Conservation (phyloP, 2,888 invertebrate species). For the Fragum sueziense region DNA sequence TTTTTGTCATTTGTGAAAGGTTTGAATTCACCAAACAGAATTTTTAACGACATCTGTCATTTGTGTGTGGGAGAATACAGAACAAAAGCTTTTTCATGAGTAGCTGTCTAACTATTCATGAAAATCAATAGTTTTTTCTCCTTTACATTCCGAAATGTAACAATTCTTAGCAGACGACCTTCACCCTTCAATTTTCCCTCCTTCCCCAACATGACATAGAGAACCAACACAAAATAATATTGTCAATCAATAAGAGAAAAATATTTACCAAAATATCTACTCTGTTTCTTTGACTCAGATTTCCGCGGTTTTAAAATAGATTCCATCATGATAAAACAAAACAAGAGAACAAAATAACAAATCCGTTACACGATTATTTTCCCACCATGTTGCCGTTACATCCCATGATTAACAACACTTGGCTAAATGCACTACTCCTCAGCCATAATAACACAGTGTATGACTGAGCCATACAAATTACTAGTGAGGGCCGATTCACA, state of each 20-base stretch:
- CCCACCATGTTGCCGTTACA: neutral
- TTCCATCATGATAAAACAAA: constrained; percentile 46
- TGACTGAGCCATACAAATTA: constrained; percentile 49
- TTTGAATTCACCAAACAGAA: no score
- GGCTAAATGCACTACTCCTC: neutral
- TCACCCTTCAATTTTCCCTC: neutral
- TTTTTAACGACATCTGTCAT: no score
- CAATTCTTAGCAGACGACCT: neutral
- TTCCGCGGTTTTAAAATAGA: constrained; percentile 48
- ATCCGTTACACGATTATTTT: neutral
- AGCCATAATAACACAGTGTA: constrained; percentile 31
- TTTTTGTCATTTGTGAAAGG: neutral
- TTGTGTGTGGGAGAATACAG: no score
- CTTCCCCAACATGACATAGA: neutral
- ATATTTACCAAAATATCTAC: constrained; percentile 55
- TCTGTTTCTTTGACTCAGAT: constrained; percentile 49
- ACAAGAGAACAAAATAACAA: no score
- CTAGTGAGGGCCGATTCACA: constrained; percentile 51
- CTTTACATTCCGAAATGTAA: no score
- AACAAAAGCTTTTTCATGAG: no score
- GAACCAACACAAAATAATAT: neutral
- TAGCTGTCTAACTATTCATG: no score
- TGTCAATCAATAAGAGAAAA: constrained; percentile 1
- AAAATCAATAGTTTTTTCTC: no score
- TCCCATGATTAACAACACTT: neutral